Evolutionary conservation across 1,140 invertebrate species (phyloP), one percentile per base, ranked within the genome.

Genomic region (Apocrypta bakeri): DNA sequence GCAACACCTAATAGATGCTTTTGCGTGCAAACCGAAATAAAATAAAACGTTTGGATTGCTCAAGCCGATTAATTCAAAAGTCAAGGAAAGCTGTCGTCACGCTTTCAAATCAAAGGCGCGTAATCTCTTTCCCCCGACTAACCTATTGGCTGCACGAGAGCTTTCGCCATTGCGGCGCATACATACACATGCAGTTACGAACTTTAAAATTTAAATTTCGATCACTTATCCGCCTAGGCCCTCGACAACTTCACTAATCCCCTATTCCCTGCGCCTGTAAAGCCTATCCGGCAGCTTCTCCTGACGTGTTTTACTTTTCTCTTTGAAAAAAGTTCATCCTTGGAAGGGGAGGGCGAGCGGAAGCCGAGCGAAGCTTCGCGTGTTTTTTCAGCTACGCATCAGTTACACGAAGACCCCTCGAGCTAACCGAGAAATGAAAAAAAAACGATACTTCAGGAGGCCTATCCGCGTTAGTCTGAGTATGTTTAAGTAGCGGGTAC

Each of bases 191-290:
- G 25, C 56, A 56, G n/a, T n/a, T 56, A 48, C n/a, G 31, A 81
- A 81, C 61, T 81, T 81, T 75, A 74, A 81, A 75, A 81, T 81
- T 81, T 81, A 81, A 74, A 81, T 81, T 75, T 81, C 79, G 71
- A 81, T 81, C 79, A 81, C 79, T 75, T 81, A 75, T 80, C 69
- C 69, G 56, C 64, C 79, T 64, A n/a, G 69, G 27, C 71, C n/a
- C 33, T 37, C 61, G 17, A 7, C 31, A 81, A 75, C 79, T 75
- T 69, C 27, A 27, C 40, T 75, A 75, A 75, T 75, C 79, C 79
- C 31, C 7, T 29, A 29, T 64, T 73, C 37, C 66, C 66, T 37
- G 25, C 29, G 63, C 24, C 25, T 24, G 31, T 0, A 1, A 4
- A 56, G 48, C 48, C 48, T 56, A 56, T n/a, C 4, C 17, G 71